phyloP scores from a whole-genome alignment of 1,140 invertebrate species.

The Cyclina sinensis region DNA sequence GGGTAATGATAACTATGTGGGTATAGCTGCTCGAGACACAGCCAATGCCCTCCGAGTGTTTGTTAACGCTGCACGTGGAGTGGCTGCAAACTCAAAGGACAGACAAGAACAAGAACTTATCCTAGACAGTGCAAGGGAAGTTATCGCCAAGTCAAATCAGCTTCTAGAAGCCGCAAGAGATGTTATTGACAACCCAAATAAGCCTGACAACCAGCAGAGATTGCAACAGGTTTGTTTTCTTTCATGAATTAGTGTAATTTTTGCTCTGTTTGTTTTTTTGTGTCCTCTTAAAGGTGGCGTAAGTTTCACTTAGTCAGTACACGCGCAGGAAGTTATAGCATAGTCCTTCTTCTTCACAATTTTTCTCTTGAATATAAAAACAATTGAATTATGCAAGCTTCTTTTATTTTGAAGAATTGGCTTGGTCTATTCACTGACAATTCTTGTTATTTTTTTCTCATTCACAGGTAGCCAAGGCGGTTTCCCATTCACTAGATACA shows the following conservation, averaged over 20 bases:
- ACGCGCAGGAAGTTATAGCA: too few relatives aligned
- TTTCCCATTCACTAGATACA: slow-evolving; percentile 87
- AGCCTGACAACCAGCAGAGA: slow-evolving; percentile 89
- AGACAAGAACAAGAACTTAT: slow-evolving; percentile 88
- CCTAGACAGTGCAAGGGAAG: slow-evolving; percentile 90
- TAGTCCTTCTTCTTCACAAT: too few relatives aligned
- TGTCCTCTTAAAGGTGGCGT: too few relatives aligned
- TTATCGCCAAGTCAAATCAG: slow-evolving; percentile 91
- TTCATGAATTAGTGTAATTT: too few relatives aligned
- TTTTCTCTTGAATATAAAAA: too few relatives aligned
- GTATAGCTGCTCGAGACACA: slow-evolving; percentile 93
- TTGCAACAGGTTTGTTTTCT: slow-evolving; percentile 87
- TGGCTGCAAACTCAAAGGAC: slow-evolving; percentile 90
- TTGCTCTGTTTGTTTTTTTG: too few relatives aligned
- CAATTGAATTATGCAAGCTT: too few relatives aligned
- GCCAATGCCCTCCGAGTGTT: slow-evolving; percentile 91
- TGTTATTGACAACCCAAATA: slow-evolving; percentile 89
- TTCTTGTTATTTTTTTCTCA: too few relatives aligned
- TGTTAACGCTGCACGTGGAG: slow-evolving; percentile 91
- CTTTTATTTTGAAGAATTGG: too few relatives aligned
- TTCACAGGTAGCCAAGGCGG: slow-evolving; percentile 86
- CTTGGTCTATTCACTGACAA: too few relatives aligned
- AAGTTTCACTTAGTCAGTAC: too few relatives aligned
- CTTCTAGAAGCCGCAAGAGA: slow-evolving; percentile 93
- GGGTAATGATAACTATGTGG: slow-evolving; percentile 94